Conservation (phyloP, 2,888 invertebrate species). For the Amphipoea oculea region DNA sequence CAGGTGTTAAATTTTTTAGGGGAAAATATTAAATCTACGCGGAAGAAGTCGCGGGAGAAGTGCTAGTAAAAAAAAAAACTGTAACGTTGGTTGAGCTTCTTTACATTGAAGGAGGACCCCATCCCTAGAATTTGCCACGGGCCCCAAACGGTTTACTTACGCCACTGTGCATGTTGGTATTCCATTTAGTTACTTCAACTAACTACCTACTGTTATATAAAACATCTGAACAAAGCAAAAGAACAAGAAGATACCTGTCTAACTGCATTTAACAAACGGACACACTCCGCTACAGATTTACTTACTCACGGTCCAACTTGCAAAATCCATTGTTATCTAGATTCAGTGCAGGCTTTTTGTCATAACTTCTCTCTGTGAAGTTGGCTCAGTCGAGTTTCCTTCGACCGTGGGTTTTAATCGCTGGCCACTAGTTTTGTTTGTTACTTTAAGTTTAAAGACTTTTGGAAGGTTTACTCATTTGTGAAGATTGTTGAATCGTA, state of each 20-base stretch:
- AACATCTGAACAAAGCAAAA: not conserved
- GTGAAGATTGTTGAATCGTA: not conserved
- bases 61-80: too few relatives aligned
- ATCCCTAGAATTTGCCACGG: too few relatives aligned
- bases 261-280: conserved; percentile 25
- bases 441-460: conserved; percentile 18
- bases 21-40: too few relatives aligned
- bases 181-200: not conserved
- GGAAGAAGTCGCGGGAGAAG: too few relatives aligned
- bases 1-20: too few relatives aligned
- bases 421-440: conserved; percentile 31
- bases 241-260: conserved; percentile 5
- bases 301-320: conserved; percentile 39
- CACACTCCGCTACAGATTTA: conserved; percentile 37
- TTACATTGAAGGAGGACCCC: too few relatives aligned
- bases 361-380: conserved; percentile 44
- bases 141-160: too few relatives aligned
- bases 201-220: not conserved
- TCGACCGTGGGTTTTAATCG: conserved; percentile 39
- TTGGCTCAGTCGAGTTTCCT: conserved; percentile 31
- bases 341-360: conserved; percentile 57
- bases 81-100: too few relatives aligned
- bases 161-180: not conserved
- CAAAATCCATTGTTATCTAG: conserved; percentile 53
- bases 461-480: conserved; percentile 14